Percentiles rank a stretch among this genome's conserved stretches.
Conservation (phyloP, 2,797 vertebrate species). For the Pogonophryne albipinna region DNA sequence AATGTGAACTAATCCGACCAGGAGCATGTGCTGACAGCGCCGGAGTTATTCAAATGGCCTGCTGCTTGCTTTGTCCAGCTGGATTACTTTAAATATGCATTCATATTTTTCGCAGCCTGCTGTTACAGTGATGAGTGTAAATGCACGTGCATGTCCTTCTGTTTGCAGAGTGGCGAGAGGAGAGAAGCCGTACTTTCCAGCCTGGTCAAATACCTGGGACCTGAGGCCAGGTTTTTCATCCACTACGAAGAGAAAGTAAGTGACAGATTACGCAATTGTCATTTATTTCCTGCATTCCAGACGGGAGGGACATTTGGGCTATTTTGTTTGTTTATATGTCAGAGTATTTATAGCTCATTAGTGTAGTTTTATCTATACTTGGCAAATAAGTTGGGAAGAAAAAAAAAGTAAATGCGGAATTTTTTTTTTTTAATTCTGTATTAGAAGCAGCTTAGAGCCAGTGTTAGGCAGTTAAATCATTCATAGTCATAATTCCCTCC, state of each 20-base stretch:
- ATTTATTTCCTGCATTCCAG: background rate
- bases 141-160: conserved; percentile 36
- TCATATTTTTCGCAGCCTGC: conserved; percentile 44
- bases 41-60: conserved; percentile 63
- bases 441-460: too few relatives aligned
- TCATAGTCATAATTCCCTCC: too few relatives aligned
- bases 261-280: conserved; percentile 13
- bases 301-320: background rate
- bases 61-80: conserved; percentile 30
- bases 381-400: too few relatives aligned
- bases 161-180: conserved; percentile 77
- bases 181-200: conserved; percentile 77
- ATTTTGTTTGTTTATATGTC: too few relatives aligned
- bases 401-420: too few relatives aligned
- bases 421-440: too few relatives aligned
- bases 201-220: conserved; percentile 82
- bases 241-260: conserved; percentile 86
- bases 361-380: too few relatives aligned
- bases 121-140: conserved; percentile 31
- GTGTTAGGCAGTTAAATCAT: too few relatives aligned
- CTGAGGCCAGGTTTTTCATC: conserved; percentile 80
- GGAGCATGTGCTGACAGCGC: conserved; percentile 49
- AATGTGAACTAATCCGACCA: conserved; percentile 31
- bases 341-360: too few relatives aligned
- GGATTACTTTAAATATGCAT: conserved; percentile 23